Percentiles rank a stretch among this genome's conserved stretches.
Conservation (phyloP, 1,140 invertebrate species). For the Aphaenogaster rudis region DNA sequence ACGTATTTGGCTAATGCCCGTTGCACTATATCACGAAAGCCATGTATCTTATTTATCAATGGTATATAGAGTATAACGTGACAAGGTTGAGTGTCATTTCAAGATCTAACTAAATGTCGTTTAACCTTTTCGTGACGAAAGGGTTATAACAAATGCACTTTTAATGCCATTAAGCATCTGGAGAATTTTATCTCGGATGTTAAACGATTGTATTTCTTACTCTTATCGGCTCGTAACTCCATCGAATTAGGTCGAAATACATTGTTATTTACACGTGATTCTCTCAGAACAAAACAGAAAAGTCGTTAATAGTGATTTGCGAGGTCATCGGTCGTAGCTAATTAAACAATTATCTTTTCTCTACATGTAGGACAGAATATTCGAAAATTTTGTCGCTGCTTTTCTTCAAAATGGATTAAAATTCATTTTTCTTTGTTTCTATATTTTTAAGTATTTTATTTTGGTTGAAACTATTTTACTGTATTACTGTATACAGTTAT, state of each 20-base stretch:
- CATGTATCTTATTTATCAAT: constrained; percentile 36
- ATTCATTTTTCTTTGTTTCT: neutral
- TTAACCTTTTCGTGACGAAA: neutral
- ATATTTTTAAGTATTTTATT: constrained; percentile 9
- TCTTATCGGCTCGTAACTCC: neutral
- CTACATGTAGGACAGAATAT: neutral
- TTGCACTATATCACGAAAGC: neutral
- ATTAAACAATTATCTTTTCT: constrained; percentile 31
- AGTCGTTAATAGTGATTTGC: constrained; percentile 5
- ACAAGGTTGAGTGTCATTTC: neutral
- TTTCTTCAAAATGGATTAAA: neutral
- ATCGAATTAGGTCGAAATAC: constrained; percentile 25
- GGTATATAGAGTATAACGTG: constrained; percentile 25
- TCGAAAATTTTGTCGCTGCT: neutral
- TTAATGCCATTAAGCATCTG: constrained; percentile 10
- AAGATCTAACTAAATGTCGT: neutral
- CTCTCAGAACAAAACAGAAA: neutral
- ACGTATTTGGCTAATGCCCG: constrained; percentile 19
- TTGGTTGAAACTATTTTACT: neutral
- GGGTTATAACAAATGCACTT: constrained; percentile 28
- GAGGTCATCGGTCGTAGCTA: neutral
- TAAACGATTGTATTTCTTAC: constrained; percentile 18
- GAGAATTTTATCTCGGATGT: constrained; percentile 49
- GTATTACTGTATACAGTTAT: neutral
- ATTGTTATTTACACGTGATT: constrained; percentile 33